A percentile compares a stretch with the other conserved stretches of the same genome.
Evolutionary conservation across 1,140 invertebrate genomes (phyloP).

Genomic region (Dufourea novaeangliae): DNA sequence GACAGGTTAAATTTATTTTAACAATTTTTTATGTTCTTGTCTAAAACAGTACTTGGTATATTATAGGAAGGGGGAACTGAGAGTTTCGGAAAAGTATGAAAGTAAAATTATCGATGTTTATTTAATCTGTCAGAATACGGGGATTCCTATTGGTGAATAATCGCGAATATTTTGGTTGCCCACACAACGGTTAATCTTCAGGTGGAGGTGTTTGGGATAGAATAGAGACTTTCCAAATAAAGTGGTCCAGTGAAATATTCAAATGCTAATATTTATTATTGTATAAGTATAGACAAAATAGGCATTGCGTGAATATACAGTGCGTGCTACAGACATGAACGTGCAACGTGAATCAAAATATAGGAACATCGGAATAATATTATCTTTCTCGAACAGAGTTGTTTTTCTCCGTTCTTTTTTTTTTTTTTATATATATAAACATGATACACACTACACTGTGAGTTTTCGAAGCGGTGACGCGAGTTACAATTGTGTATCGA

Average conservation of each 20-base stretch:
- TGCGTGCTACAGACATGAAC: slow-evolving; percentile 26
- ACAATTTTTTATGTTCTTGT: no score
- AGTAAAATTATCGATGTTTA: no score
- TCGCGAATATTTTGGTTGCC: slow-evolving; percentile 6
- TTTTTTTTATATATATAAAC: no score
- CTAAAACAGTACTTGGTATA: no score
- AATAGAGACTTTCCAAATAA: not conserved
- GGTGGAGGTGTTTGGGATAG: no score
- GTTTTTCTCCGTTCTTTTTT: not conserved
- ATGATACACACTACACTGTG: no score
- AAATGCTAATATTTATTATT: slow-evolving; percentile 53
- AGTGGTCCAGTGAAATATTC: not conserved
- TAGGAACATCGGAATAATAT: slow-evolving; percentile 26
- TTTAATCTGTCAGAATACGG: no score
- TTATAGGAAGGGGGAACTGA: no score
- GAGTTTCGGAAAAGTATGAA: no score
- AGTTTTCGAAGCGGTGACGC: no score
- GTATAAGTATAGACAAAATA: slow-evolving; percentile 56
- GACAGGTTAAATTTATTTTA: no score
- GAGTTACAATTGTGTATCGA: not conserved
- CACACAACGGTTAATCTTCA: not conserved
- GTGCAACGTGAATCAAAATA: slow-evolving; percentile 22
- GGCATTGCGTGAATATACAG: slow-evolving; percentile 39
- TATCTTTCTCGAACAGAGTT: not conserved
- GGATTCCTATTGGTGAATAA: no score